phyloP scores from a whole-genome alignment of 2,113 vertebrate genomes.

The Gallinago media region DNA sequence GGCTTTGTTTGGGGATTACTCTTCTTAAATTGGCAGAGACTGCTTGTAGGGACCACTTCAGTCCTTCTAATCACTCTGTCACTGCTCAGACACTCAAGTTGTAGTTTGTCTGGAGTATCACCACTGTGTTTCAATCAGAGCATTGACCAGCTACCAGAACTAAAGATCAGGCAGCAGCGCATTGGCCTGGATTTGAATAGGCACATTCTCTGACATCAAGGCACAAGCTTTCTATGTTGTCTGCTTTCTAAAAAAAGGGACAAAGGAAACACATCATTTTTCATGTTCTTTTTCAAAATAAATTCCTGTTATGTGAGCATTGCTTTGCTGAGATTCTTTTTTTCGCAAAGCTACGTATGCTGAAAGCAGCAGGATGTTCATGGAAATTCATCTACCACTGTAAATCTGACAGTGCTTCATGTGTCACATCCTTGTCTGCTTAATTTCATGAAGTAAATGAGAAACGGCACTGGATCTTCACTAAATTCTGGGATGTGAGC shows the following conservation, averaged over 20 bases:
- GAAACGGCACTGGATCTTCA: background rate
- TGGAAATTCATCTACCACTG: background rate
- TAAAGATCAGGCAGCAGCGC: background rate
- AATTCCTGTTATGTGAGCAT: background rate
- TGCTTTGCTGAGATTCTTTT: background rate
- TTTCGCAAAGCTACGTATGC: background rate
- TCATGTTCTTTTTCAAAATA: background rate
- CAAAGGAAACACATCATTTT: background rate
- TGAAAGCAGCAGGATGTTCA: background rate
- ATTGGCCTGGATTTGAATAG: background rate
- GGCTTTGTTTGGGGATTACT: background rate
- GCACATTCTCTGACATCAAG: background rate
- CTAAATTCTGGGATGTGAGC: background rate
- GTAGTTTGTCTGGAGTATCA: background rate
- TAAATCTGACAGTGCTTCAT: background rate
- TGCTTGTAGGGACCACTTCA: background rate
- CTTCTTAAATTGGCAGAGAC: background rate
- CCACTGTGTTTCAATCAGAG: background rate
- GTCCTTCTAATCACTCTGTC: background rate
- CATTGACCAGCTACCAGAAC: background rate
- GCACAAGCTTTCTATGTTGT: background rate
- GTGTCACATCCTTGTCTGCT: background rate
- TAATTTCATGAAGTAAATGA: constrained; percentile 5
- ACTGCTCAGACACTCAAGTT: background rate
- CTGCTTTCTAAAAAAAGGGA: background rate